Percentiles rank a stretch among this genome's conserved stretches.
These are phyloP conservation scores for Glyptemys insculpta DNA, from an alignment of 2,797 vertebrate genomes.

Conservation along the genomic window DNA sequence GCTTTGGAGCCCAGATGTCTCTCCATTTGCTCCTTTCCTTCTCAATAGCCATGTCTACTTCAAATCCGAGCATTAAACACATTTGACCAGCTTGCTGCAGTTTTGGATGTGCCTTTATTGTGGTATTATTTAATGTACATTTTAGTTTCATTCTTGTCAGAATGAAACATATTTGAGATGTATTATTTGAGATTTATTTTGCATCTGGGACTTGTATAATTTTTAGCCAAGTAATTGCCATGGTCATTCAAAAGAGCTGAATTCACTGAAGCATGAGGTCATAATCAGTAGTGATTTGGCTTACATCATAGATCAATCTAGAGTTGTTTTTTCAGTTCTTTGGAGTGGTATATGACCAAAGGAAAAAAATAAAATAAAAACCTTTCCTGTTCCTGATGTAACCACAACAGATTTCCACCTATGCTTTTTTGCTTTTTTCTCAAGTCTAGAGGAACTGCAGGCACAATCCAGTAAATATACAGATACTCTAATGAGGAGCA, in stretches of 20 bases:
- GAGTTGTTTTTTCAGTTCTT: constrained; percentile 32
- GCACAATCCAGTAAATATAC: constrained; percentile 35
- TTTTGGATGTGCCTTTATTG: not conserved
- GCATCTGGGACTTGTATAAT: constrained; percentile 18
- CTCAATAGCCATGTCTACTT: not conserved
- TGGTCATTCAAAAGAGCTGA: constrained; percentile 35
- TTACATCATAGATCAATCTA: constrained; percentile 36
- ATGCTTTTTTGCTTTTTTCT: constrained; percentile 22
- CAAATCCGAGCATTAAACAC: not conserved
- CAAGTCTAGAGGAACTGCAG: constrained; percentile 36
- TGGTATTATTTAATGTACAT: accelerated
- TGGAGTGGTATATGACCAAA: constrained; percentile 2
- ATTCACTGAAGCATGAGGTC: constrained; percentile 55
- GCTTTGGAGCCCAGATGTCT: not conserved
- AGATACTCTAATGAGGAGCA: constrained; percentile 15
- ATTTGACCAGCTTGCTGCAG: not conserved
- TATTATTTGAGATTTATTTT: constrained; percentile 38
- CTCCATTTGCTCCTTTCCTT: not conserved
- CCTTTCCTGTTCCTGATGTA: constrained; percentile 22
- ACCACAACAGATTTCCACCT: constrained; percentile 14
- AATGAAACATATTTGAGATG: constrained; percentile 6
- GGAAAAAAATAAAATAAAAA: not conserved
- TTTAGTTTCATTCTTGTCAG: constrained; percentile 15
- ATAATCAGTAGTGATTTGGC: constrained; percentile 51
- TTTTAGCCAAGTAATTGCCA: constrained; percentile 56